Evolutionary conservation across 2,113 vertebrate species (phyloP), one percentile per base, ranked within the genome.

Genomic region (Girardinichthys multiradiatus): DNA sequence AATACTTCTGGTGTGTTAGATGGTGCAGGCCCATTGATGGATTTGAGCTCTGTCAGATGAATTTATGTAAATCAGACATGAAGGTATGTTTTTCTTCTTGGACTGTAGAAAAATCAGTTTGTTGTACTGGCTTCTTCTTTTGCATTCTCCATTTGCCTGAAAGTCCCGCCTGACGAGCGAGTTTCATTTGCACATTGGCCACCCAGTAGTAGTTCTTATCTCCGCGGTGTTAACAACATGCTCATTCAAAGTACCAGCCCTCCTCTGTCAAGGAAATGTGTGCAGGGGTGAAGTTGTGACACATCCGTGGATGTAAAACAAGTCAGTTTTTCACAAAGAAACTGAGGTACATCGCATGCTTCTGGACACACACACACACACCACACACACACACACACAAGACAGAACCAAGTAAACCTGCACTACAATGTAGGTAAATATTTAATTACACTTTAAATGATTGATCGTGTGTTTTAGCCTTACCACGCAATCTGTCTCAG

Each of bases 201-300:
- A 19, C 24, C 21, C 9, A 31, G 66, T 45, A 24, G 57, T 60
- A 71, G 83, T 19, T 26, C 17, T 83, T 64, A 71, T 77, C 63
- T 72, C 29, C 6, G 33, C 2, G 4, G 27, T 31, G 24, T 26
- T 45, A 61, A 2, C 30, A 31, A 33, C 29, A 45, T 48, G 29
- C 30, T 77, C 58, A 65, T 80, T 82, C 72, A 82, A 14, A 54
- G 7, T 54, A 21, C 17, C 12, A 14, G 24, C 8, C 1, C 27
- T 33, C 4, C 10, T 0, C 24, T 0, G 33, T 67, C 0, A 0
- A 76, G 76, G 28, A 76, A 65, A 64, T 48, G 61, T 68, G 33
- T 48, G n/a, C 24, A 48, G 73, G 0, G 61, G 57, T 28, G 63
- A 75, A 33, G 13, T 27, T 57, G 68, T 60, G 14, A 68, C 9